Percentiles rank a stretch among this genome's conserved stretches.
Conservation (phyloP, 2,888 invertebrate genomes). For the Drosophila acutilabella region DNA sequence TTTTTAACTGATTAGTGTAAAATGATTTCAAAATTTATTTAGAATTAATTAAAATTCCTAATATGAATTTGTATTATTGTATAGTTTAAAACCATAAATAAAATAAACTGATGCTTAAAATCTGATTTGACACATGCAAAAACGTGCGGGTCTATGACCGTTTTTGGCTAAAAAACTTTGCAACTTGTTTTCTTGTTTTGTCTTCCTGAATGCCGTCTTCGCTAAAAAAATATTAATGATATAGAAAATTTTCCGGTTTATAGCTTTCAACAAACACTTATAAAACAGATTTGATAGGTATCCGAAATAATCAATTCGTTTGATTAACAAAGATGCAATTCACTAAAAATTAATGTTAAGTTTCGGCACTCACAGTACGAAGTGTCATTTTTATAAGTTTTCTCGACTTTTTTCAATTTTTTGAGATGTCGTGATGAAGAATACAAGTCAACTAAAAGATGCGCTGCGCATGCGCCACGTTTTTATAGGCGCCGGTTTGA, state of each 20-base stretch:
- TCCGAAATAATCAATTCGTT: slow-evolving; percentile 1
- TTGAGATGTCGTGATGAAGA: slow-evolving; percentile 38
- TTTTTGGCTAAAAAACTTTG: neutral
- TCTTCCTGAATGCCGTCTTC: slow-evolving; percentile 35
- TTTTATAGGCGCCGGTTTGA: slow-evolving; percentile 59
- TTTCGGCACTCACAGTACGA: slow-evolving; percentile 51
- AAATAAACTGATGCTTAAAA: slow-evolving; percentile 20
- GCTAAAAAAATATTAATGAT: neutral
- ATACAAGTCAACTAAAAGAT: slow-evolving; percentile 70
- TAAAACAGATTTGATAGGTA: neutral
- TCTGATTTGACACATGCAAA: slow-evolving; percentile 13
- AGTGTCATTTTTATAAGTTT: slow-evolving; percentile 42
- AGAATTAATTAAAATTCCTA: neutral
- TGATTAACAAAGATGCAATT: neutral
- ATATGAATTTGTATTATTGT: too few species aligned
- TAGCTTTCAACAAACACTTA: slow-evolving; percentile 18
- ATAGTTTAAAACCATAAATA: slow-evolving; percentile 20
- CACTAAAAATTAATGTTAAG: neutral
- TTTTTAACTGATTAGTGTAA: slow-evolving; percentile 34
- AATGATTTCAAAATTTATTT: slow-evolving; percentile 44
- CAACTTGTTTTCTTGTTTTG: slow-evolving; percentile 22
- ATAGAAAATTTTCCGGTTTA: slow-evolving; percentile 20
- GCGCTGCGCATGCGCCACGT: slow-evolving; percentile 60
- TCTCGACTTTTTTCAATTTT: neutral
- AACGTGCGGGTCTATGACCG: slow-evolving; percentile 12